These are phyloP conservation scores for Cyrtodaria siliqua DNA, from an alignment of 2,888 invertebrate genomes.

Conservation along the genomic window DNA sequence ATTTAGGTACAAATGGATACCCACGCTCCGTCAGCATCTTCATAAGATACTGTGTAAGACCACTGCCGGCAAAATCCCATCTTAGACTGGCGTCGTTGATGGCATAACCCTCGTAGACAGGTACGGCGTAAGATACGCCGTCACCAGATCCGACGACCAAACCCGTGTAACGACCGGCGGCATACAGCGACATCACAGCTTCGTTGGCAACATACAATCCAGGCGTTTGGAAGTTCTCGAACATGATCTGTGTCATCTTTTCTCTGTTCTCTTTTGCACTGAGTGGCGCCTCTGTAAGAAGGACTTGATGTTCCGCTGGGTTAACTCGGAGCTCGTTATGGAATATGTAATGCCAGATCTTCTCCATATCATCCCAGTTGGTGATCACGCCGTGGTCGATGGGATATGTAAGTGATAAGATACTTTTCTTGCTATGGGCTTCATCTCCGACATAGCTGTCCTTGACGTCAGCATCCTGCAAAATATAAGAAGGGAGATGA, in stretches of 20 bases:
- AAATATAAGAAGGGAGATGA: neutral
- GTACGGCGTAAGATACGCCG: slow-evolving; percentile 96
- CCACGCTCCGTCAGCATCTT: slow-evolving; percentile 79
- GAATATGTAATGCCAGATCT: slow-evolving; percentile 83
- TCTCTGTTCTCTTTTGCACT: slow-evolving; percentile 98
- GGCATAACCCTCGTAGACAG: slow-evolving; percentile 88
- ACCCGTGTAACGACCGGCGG: slow-evolving; percentile 96
- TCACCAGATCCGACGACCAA: slow-evolving; percentile 96
- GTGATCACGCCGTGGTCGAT: slow-evolving; percentile 83
- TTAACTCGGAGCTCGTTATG: slow-evolving; percentile 92
- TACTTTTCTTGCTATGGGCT: slow-evolving; percentile 82
- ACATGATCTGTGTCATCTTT: slow-evolving; percentile 91
- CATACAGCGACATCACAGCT: slow-evolving; percentile 95
- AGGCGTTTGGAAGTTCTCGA: slow-evolving; percentile 91
- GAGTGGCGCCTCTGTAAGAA: slow-evolving; percentile 92
- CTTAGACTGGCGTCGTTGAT: slow-evolving; percentile 79
- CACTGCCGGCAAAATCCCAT: slow-evolving; percentile 39
- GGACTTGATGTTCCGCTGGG: slow-evolving; percentile 97
- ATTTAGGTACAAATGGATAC: slow-evolving; percentile 86
- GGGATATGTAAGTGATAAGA: slow-evolving; percentile 82
- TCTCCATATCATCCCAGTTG: slow-evolving; percentile 84
- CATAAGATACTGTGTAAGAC: slow-evolving; percentile 87
- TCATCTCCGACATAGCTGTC: slow-evolving; percentile 77
- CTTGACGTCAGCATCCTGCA: neutral
- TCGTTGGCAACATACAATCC: slow-evolving; percentile 97